Percentiles rank a stretch among this genome's conserved stretches.
Conservation (phyloP, 2,888 invertebrate species). For the Hydraecia micacea region DNA sequence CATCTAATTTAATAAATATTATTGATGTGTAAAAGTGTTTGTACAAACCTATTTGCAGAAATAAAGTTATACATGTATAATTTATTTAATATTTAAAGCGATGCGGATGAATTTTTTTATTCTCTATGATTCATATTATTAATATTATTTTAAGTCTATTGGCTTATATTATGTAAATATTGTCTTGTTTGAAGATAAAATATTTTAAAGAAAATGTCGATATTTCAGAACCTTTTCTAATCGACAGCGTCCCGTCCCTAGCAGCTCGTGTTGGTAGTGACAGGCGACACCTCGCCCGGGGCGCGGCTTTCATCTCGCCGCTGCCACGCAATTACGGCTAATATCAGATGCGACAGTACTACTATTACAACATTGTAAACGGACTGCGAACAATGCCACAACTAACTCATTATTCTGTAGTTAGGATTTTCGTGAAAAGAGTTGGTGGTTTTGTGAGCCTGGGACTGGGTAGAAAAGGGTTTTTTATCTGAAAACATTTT, state of each 20-base stretch:
- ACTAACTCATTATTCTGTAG: slow-evolving; percentile 29
- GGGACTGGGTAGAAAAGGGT: background rate
- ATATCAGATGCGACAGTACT: slow-evolving; percentile 57
- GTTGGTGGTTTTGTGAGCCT: background rate
- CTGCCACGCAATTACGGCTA: slow-evolving; percentile 73
- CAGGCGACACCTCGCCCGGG: slow-evolving; percentile 84
- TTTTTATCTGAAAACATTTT: background rate
- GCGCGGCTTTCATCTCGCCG: slow-evolving; percentile 77
- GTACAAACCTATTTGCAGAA: background rate
- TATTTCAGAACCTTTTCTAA: background rate
- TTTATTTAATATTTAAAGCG: too few relatives aligned
- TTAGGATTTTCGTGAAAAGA: slow-evolving; percentile 3
- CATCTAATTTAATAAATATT: too few relatives aligned
- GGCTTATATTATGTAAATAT: too few relatives aligned
- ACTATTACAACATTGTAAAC: slow-evolving; percentile 32
- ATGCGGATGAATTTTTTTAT: too few relatives aligned
- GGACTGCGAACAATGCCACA: slow-evolving; percentile 9
- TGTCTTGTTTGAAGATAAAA: too few relatives aligned
- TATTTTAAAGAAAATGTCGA: slow-evolving; percentile 24
- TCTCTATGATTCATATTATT: too few relatives aligned
- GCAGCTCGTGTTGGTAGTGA: slow-evolving; percentile 76
- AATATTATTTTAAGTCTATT: too few relatives aligned
- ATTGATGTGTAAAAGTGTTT: background rate
- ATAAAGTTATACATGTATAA: too few relatives aligned
- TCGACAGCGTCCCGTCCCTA: slow-evolving; percentile 67